A percentile compares a stretch with the other conserved stretches of the same genome.
Evolutionary conservation across 1,140 invertebrate species (phyloP).

Genomic region (Phenacoccus solenopsis): DNA sequence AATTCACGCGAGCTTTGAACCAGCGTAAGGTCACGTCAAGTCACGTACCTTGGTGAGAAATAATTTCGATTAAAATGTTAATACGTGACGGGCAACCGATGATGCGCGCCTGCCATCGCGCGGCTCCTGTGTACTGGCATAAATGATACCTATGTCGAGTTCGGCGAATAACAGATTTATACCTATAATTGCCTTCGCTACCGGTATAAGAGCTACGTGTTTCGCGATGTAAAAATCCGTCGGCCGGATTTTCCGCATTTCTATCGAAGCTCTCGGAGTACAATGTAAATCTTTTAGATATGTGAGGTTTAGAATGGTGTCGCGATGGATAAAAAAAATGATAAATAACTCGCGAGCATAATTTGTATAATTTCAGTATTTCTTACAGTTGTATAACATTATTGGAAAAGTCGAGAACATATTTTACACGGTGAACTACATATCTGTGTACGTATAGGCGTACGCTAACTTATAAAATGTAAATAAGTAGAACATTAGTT

Average conservation of each 20-base stretch:
- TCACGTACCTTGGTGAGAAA: not conserved
- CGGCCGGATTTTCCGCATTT: no score
- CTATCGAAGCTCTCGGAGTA: no score
- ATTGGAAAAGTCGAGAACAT: constrained; percentile 6
- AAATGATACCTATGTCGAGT: no score
- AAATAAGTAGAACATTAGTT: constrained; percentile 18
- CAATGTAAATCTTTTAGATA: not conserved
- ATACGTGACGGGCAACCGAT: constrained; percentile 6
- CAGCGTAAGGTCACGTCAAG: constrained; percentile 9
- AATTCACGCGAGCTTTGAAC: not conserved
- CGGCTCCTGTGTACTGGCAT: no score
- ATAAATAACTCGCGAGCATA: not conserved
- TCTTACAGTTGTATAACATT: not conserved
- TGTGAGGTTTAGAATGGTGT: no score
- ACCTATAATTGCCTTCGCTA: no score
- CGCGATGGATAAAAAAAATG: not conserved
- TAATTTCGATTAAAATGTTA: constrained; percentile 12
- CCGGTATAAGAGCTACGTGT: no score
- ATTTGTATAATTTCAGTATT: not conserved
- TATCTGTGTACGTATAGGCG: not conserved
- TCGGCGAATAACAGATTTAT: no score
- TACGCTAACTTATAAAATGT: constrained; percentile 16
- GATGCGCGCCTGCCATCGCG: not conserved
- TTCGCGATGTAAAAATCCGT: no score
- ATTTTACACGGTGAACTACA: constrained; percentile 8